Percentiles rank a stretch among this genome's conserved stretches.
phyloP scores from a whole-genome alignment of 2,888 invertebrate species.

The Coelopa pilipes region DNA sequence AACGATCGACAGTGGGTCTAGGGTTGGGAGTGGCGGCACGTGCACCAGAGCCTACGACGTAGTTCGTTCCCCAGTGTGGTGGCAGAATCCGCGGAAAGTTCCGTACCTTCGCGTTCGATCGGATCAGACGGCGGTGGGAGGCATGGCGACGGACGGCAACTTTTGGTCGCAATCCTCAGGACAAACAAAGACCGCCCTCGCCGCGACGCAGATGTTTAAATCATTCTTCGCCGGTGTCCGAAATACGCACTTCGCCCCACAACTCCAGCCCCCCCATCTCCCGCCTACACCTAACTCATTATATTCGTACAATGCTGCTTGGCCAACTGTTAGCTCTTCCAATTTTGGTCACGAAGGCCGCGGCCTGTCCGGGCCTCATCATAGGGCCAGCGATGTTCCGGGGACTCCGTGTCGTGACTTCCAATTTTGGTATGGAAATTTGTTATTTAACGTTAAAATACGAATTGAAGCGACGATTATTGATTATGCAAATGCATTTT shows the following conservation, averaged over 20 bases:
- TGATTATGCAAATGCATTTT: constrained; percentile 64
- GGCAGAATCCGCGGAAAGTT: no score
- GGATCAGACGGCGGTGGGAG: no score
- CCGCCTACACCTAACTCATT: no score
- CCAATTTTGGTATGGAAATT: constrained; percentile 44
- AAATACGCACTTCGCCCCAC: not conserved
- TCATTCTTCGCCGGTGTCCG: constrained; percentile 6
- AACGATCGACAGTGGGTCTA: no score
- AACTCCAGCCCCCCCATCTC: not conserved
- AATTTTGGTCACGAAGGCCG: not conserved
- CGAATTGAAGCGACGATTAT: constrained; percentile 49
- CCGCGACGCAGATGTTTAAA: not conserved
- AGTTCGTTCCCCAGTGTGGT: not conserved
- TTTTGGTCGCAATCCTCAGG: no score
- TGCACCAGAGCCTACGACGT: not conserved
- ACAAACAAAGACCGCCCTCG: no score
- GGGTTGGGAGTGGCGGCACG: no score
- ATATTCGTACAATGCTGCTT: no score
- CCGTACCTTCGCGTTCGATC: no score
- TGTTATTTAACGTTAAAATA: constrained; percentile 41
- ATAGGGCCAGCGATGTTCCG: no score
- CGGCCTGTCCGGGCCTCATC: not conserved
- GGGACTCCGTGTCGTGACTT: constrained; percentile 42
- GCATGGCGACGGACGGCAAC: no score
- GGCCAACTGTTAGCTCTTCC: not conserved